Evolutionary conservation across 2,797 vertebrate genomes (phyloP).

Genomic region (Acanthurus tractus): DNA sequence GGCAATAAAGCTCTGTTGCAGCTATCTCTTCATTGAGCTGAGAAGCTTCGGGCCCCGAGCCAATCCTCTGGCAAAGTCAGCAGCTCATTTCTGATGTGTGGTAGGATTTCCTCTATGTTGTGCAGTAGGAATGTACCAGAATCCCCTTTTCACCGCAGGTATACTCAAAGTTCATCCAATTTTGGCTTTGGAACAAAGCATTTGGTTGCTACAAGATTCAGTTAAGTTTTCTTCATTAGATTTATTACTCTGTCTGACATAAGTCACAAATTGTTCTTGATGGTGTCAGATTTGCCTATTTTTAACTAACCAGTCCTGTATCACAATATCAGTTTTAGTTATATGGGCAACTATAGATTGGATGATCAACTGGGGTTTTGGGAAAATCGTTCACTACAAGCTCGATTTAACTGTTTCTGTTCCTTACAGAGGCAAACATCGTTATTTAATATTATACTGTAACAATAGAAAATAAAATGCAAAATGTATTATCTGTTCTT

Average conservation of each 20-base stretch:
- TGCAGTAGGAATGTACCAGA: constrained; percentile 50
- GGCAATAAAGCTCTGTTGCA: constrained; percentile 57
- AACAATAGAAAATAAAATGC: constrained; percentile 21
- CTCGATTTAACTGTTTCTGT: constrained; percentile 12
- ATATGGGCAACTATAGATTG: not conserved
- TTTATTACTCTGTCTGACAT: not conserved
- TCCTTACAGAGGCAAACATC: constrained; percentile 12
- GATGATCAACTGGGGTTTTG: not conserved
- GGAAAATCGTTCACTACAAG: constrained; percentile 21
- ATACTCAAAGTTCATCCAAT: constrained; percentile 19
- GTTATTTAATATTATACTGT: constrained; percentile 24
- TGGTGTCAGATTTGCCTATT: not conserved
- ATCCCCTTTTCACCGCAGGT: constrained; percentile 38
- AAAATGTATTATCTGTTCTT: not conserved
- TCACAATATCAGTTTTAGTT: not conserved
- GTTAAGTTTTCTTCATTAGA: not conserved
- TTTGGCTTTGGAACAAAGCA: not conserved
- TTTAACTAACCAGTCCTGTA: not conserved
- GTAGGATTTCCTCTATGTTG: constrained; percentile 60
- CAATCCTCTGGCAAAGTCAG: constrained; percentile 76
- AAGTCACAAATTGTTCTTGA: not conserved
- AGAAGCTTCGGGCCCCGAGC: constrained; percentile 62
- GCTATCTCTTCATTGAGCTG: constrained; percentile 55
- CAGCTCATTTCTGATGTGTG: constrained; percentile 68
- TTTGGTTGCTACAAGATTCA: not conserved